Percentiles rank a stretch among this genome's conserved stretches.
phyloP scores from a whole-genome alignment of 2,797 vertebrate species.

The Tympanoctomys barrerae region DNA sequence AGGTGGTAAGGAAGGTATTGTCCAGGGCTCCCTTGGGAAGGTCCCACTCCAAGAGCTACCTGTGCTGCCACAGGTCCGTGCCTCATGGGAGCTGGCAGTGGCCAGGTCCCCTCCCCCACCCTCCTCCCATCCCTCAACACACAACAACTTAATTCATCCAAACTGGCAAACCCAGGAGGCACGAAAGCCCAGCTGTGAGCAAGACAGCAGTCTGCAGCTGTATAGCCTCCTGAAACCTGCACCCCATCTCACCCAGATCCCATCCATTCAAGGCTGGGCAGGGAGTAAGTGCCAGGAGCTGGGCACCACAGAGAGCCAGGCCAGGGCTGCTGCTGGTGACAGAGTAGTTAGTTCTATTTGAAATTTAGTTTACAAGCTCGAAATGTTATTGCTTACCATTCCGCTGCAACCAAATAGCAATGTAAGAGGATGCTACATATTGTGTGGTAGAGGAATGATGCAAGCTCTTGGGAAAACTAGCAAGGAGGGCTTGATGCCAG shows the following conservation, averaged over 20 bases:
- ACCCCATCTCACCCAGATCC: not conserved
- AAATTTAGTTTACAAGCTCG: conserved; percentile 6
- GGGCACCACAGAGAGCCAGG: not conserved
- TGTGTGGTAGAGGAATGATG: not conserved
- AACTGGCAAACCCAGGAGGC: not conserved
- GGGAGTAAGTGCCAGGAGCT: not conserved
- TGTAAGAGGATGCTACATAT: not conserved
- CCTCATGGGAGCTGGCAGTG: not conserved
- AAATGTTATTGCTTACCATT: not conserved
- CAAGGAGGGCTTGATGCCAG: not conserved
- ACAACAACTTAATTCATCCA: not conserved
- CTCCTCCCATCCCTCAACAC: not conserved
- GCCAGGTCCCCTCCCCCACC: not conserved
- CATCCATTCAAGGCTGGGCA: not conserved
- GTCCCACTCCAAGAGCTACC: not conserved
- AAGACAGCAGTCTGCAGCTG: not conserved
- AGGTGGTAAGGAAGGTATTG: not conserved
- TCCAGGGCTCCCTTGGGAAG: not conserved
- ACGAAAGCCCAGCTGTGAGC: not conserved
- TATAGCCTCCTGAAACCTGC: not conserved
- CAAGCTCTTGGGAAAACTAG: not conserved
- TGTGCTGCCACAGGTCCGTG: not conserved
- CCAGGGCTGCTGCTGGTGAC: not conserved
- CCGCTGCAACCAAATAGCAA: not conserved
- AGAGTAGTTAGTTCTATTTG: conserved; percentile 23